Evolutionary conservation across 2,888 invertebrate species (phyloP), one percentile per base, ranked within the genome.

Genomic region (Stenodema calcarata): DNA sequence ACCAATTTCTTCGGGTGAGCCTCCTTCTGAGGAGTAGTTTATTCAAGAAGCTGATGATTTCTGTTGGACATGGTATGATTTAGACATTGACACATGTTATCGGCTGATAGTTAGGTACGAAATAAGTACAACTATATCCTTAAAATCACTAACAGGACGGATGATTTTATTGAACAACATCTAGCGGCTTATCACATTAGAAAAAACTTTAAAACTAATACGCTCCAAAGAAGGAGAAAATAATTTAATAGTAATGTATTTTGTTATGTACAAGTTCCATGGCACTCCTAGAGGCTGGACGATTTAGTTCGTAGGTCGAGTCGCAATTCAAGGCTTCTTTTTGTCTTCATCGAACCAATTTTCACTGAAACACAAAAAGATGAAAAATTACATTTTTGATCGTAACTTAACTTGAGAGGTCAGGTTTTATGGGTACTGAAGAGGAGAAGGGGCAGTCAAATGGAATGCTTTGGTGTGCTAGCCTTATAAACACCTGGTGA

Each of bases 281-380:
- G 84, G 84, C 84, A 84, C 84, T 84, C 84, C 30, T 62, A 82
- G 82, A 82, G 82, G 82, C 62, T 82, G 62, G 82, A 42, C 41
- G 23, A n/a, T 82, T 62, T 11, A 1, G 0, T 75, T 30, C 27
- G 7, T 73, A 27, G 7, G 3, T 84, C 75, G 42, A 75, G 44
- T 54, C 30, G 7, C 14, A n/a, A 18, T 47, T 86, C 81, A 88
- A 42, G 88, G 88, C 80, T 88, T 88, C 84, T 89, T 90, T 44
- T 90, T 90, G 78, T 89, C 90, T 89, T 93, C 93, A 88, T 93
- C 93, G 91, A 93, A 94, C 92, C 93, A 94, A 90, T 94, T 94
- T 92, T 94, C 94, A 91, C 94, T 94, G 93, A 79, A 93, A 94
- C 35, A n/a, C n/a, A 35, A 35, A 35, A 35, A 7, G 7, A 35